A percentile compares a stretch with the other conserved stretches of the same genome.
phyloP scores from a whole-genome alignment of 2,113 vertebrate genomes.

The Rhadina sibilatrix region DNA sequence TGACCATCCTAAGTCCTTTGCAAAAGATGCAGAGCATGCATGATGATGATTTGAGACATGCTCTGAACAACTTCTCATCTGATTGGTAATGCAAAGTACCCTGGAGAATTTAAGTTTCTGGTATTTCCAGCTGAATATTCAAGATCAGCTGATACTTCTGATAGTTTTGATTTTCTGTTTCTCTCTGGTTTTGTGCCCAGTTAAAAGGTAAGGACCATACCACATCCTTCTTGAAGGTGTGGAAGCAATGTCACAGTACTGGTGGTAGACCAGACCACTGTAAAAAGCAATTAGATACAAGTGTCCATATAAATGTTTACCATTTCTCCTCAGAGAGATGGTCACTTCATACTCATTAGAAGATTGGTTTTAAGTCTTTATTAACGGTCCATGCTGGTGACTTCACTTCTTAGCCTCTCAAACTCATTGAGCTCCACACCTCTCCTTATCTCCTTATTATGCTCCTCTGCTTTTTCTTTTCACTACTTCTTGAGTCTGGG shows the following conservation, averaged over 20 bases:
- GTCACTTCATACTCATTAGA: not conserved
- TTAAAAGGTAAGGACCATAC: not conserved
- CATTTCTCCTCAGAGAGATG: not conserved
- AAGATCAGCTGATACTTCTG: not conserved
- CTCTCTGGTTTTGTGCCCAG: not conserved
- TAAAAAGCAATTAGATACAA: not conserved
- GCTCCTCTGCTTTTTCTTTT: not conserved
- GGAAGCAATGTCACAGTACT: not conserved
- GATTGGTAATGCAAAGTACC: not conserved
- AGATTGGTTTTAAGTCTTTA: not conserved
- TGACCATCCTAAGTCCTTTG: not conserved
- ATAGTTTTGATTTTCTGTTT: not conserved
- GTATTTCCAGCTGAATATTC: not conserved
- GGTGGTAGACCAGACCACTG: not conserved
- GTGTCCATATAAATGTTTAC: not conserved
- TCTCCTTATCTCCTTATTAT: not conserved
- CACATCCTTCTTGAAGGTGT: not conserved
- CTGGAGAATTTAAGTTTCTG: not conserved
- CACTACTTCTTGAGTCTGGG: not conserved
- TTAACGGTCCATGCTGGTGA: not conserved
- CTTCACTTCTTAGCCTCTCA: not conserved
- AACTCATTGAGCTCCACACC: not conserved
- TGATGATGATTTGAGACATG: not conserved
- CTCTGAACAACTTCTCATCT: not conserved
- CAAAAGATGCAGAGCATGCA: fast-evolving